phyloP scores from a whole-genome alignment of 2,888 invertebrate genomes.

The Chymomyza procnemis region DNA sequence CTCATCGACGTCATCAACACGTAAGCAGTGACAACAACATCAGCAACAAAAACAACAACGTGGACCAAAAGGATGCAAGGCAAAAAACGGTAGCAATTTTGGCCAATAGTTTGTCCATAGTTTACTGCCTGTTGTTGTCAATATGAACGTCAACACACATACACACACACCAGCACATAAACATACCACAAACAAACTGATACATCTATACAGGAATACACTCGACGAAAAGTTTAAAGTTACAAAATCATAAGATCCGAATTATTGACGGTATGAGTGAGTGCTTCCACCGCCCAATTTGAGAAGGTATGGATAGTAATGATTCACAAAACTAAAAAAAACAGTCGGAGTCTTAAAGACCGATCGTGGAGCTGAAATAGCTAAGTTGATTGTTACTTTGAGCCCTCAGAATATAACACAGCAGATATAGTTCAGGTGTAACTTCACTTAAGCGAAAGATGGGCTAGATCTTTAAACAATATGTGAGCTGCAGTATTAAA shows the following conservation, averaged over 20 bases:
- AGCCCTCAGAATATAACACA: too few species aligned
- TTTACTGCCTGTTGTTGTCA: constrained; percentile 41
- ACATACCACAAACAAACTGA: background rate
- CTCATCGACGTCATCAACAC: constrained; percentile 61
- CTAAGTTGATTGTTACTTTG: too few species aligned
- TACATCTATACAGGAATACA: background rate
- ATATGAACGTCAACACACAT: constrained; percentile 39
- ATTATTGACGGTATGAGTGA: too few species aligned
- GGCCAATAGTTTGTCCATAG: constrained; percentile 49
- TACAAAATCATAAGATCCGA: background rate
- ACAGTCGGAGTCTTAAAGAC: too few species aligned
- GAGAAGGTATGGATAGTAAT: too few species aligned
- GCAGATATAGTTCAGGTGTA: too few species aligned
- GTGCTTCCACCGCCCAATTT: too few species aligned
- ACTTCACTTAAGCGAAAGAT: too few species aligned
- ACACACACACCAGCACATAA: constrained; percentile 24
- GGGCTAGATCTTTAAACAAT: too few species aligned
- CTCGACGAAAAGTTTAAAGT: background rate
- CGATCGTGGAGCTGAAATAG: too few species aligned
- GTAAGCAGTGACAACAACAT: constrained; percentile 43
- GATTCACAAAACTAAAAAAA: too few species aligned
- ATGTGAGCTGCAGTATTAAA: too few species aligned
- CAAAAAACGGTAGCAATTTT: constrained; percentile 22
- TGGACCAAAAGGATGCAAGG: constrained; percentile 35
- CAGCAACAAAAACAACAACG: constrained; percentile 1